Conservation (phyloP, 2,797 vertebrate genomes). For the Rhodeus uyekii region DNA sequence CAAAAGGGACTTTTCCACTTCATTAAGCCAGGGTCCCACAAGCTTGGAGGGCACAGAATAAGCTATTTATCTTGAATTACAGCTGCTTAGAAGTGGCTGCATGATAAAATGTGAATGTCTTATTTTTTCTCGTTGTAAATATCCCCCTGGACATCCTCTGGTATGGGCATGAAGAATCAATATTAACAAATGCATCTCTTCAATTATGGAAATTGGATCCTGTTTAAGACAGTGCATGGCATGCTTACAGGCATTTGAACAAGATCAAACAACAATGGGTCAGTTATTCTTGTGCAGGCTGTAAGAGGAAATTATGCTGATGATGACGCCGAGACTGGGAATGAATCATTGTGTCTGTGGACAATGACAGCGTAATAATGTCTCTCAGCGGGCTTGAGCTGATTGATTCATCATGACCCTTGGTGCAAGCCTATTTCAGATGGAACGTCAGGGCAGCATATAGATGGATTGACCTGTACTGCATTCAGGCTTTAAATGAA, state of each 20-base stretch:
- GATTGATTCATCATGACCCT: conserved; percentile 65
- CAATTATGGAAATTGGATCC: conserved; percentile 33
- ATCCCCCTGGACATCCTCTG: conserved; percentile 20
- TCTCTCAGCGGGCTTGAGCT: conserved; percentile 35
- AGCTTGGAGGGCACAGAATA: conserved; percentile 70
- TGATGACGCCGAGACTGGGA: conserved; percentile 4
- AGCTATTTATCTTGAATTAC: conserved; percentile 70
- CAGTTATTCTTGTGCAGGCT: conserved; percentile 10
- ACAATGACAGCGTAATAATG: conserved; percentile 39
- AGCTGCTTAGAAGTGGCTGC: conserved; percentile 54
- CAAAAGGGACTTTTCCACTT: conserved; percentile 78
- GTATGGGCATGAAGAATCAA: conserved; percentile 19
- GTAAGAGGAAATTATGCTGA: conserved; percentile 32
- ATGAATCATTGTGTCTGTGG: background rate
- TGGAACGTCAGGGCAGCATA: conserved; percentile 63
- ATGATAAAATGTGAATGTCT: conserved; percentile 46
- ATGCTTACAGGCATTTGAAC: conserved; percentile 23
- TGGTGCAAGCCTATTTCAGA: conserved; percentile 57
- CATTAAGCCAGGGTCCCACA: conserved; percentile 73
- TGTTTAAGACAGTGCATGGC: conserved; percentile 29
- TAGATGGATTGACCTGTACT: conserved; percentile 66
- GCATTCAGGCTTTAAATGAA: conserved; percentile 63
- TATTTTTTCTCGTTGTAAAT: conserved; percentile 30
- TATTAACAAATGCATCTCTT: conserved; percentile 44
- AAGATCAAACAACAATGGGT: conserved; percentile 23